Evolutionary conservation across 2,888 invertebrate genomes (phyloP), one percentile per base, ranked within the genome.

Genomic region (Orthosia cruda): DNA sequence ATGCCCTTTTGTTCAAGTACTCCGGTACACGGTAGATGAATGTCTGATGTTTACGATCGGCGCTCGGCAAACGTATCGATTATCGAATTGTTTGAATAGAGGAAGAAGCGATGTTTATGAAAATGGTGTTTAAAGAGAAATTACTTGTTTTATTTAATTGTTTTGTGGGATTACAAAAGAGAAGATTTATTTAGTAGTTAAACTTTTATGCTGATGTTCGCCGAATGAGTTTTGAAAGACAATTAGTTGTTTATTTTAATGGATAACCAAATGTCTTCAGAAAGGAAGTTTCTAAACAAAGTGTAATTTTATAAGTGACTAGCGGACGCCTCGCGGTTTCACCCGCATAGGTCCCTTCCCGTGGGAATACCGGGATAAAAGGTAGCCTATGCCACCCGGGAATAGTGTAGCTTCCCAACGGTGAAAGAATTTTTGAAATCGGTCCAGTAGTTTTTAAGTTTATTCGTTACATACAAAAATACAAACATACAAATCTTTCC

Each of bases 1-100:
- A 71, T 77, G 54, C 79, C 65, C 80, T 77, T 86, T 86, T 80
- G 81, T 83, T 87, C 61, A 23, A 81, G 80, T 77, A 49, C 74
- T 2, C 12, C 23, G 13, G 55, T 57, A 77, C 86, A 77, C 50
- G 67, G 59, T 76, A 87, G 72, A 83, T 85, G 74, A 79, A 87
- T 83, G 79, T 57, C 23, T 32, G 66, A 45, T 76, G 81, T 83
- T 87, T 87, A 87, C 74, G 71, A 83, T 74, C 67, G 66, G 58
- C 59, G 70, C 67, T 81, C 68, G 59, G 76, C 71, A 67, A 83
- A 70, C 62, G 23, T 65, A 69, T 79, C 71, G 61, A 83, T 80
- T 47, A 74, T 67, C 67, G 74, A 52, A 67, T 70, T 66, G 57
- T 65, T 77, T 74, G 61, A 64, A 61, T 32, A 57, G 62, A 66